Base-by-base conservation (phyloP, 2,888 invertebrate genomes). In the Pheosia tremula region DNA sequence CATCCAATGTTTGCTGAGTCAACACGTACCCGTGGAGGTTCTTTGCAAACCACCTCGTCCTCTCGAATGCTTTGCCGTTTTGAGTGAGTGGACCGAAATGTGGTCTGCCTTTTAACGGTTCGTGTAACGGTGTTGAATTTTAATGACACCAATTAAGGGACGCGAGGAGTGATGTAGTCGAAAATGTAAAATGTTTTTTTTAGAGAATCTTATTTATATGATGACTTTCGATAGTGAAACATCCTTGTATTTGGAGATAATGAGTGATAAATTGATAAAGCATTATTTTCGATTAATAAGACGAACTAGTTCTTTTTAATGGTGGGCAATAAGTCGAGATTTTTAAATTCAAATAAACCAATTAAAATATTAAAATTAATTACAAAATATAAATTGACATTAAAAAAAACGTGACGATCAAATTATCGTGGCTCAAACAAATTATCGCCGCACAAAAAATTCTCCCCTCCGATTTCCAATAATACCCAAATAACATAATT, bases 1-100 rank as follows among this genome's bases (percentile, higher is more conserved):
- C 84, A 82, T 84, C 82, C 79, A 75, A 78, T 87, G 87, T 90
- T 88, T 86, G 83, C 84, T 69, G 79, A 81, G 87, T 83, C 87
- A 85, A 87, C 87, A 87, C 81, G 75, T 75, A 66, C 72, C 10
- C 71, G 72, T 76, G 71, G 75, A 74, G 72, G 81, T 80, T 80
- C 80, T 81, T 82, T 82, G 79, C 80, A 78, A 68, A 68, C 45
- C 74, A 76, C 71, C 77, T 77, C 72, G 69, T 65, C 71, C 73
- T 75, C 69, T 69, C 66, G 76, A 72, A 86, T 82, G 83, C 79
- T 80, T 79, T 80, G 76, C 78, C 80, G 75, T 81, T 82, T 82
- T 80, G 83, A 75, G 80, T 80, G 79, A 79, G 77, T 66, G 69
- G 69, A 59, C 62, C 64, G 69, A 69, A 74, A 75, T 72, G 76